Evolutionary conservation across 2,888 invertebrate genomes (phyloP).

Genomic region (Apotomis capreana): DNA sequence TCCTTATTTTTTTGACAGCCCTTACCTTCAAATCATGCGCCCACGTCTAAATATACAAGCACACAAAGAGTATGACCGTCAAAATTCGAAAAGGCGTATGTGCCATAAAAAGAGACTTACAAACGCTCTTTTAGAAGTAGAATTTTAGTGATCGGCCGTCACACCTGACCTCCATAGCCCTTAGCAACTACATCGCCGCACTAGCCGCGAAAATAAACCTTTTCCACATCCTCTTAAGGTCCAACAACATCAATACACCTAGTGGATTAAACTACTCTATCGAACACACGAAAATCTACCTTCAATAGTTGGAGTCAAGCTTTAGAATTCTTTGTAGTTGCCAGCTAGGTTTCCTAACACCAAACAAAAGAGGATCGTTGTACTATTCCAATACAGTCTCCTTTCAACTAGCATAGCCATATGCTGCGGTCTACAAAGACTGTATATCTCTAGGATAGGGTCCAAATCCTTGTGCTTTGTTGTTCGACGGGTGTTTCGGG

Average conservation of each 20-base stretch:
- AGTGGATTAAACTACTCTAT: conserved; percentile 2
- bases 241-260: not conserved
- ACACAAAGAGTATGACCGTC: conserved; percentile 4
- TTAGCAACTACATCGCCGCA: conserved; percentile 18
- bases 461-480: not conserved
- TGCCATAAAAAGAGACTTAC: not conserved
- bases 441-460: not conserved
- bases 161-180: conserved; percentile 39
- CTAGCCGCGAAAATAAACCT: not conserved
- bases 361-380: conserved; percentile 33
- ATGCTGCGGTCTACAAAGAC: not conserved
- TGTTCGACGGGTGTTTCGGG: not conserved
- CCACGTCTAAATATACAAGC: conserved; percentile 30
- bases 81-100: not conserved
- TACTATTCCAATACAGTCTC: conserved; percentile 17
- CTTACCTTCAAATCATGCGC: conserved; percentile 20
- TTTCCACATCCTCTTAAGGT: not conserved
- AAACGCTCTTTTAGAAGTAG: conserved; percentile 12
- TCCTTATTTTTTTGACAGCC: conserved; percentile 30
- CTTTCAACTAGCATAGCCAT: not conserved
- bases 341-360: conserved; percentile 10
- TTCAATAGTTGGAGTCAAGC: not conserved
- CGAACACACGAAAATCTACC: not conserved
- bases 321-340: not conserved
- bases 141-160: conserved; percentile 28